Evolutionary conservation across 2,113 vertebrate species (phyloP).

Genomic region (Otolemur garnettii): DNA sequence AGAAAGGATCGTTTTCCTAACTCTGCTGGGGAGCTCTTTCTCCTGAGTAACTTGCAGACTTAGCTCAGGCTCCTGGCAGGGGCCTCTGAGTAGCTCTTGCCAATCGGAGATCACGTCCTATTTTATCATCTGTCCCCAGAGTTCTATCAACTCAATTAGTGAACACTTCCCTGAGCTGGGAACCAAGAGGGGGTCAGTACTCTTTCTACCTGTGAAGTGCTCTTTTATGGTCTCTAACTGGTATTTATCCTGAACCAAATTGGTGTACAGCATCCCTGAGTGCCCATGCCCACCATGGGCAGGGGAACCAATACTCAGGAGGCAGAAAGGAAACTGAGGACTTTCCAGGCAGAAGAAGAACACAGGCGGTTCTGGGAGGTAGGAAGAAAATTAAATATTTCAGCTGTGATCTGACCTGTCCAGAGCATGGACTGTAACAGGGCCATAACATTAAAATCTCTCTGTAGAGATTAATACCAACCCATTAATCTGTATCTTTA

Average conservation of each 20-base stretch:
- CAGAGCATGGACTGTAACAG: not conserved
- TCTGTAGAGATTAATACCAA: slow-evolving; percentile 13
- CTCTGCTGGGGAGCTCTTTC: not conserved
- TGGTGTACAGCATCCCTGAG: not conserved
- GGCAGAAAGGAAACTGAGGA: not conserved
- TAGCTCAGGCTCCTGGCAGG: not conserved
- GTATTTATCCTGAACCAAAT: not conserved
- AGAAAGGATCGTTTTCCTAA: not conserved
- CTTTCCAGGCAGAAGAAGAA: not conserved
- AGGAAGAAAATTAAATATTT: slow-evolving; percentile 41
- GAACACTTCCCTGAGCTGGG: not conserved
- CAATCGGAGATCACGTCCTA: not conserved
- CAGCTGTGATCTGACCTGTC: not conserved
- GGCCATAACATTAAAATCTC: not conserved
- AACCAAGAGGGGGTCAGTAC: not conserved
- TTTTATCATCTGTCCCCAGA: slow-evolving; percentile 1
- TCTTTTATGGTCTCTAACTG: slow-evolving; percentile 39
- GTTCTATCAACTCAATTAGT: not conserved
- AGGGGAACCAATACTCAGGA: no score
- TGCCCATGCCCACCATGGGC: not conserved
- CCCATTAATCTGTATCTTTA: not conserved
- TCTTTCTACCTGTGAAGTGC: slow-evolving; percentile 2
- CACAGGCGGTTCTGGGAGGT: not conserved
- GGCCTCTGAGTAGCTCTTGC: not conserved
- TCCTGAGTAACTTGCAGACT: not conserved